Percentiles rank a stretch among this genome's conserved stretches.
phyloP scores from a whole-genome alignment of 2,888 invertebrate species.

The Lacanobia wlatinum region DNA sequence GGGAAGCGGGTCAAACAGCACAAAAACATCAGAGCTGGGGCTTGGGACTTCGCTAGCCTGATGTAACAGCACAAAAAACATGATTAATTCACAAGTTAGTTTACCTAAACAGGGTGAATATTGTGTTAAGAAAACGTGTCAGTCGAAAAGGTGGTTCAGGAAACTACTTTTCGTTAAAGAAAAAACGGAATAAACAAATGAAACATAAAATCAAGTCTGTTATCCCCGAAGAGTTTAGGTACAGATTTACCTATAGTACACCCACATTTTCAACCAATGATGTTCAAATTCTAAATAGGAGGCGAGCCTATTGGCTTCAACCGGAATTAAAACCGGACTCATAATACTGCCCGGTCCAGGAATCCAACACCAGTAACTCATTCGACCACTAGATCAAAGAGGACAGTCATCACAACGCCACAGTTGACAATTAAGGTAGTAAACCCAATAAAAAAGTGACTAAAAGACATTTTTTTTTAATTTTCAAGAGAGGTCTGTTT shows the following conservation, averaged over 20 bases:
- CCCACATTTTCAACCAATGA: too few species aligned
- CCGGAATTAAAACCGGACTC: too few species aligned
- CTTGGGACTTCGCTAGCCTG: slow-evolving; percentile 18
- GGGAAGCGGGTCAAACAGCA: slow-evolving; percentile 46
- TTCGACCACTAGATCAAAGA: not conserved
- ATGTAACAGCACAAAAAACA: slow-evolving; percentile 43
- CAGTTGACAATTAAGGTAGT: too few species aligned
- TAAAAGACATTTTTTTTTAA: too few species aligned
- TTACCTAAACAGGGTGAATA: not conserved
- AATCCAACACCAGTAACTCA: too few species aligned
- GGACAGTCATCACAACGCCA: too few species aligned
- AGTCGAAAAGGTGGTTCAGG: not conserved
- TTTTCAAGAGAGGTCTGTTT: not conserved
- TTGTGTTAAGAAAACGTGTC: not conserved
- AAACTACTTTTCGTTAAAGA: not conserved
- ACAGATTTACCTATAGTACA: too few species aligned
- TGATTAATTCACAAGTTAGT: slow-evolving; percentile 38
- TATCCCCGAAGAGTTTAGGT: not conserved
- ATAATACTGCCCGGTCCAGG: too few species aligned
- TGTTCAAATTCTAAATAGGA: too few species aligned
- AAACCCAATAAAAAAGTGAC: too few species aligned
- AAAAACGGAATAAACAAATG: not conserved
- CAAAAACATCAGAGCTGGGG: slow-evolving; percentile 32
- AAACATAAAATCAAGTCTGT: not conserved
- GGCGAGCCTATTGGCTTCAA: too few species aligned